A percentile compares a stretch with the other conserved stretches of the same genome.
Evolutionary conservation across 2,888 invertebrate genomes (phyloP).

Genomic region (Tenthredo scrophulariae): DNA sequence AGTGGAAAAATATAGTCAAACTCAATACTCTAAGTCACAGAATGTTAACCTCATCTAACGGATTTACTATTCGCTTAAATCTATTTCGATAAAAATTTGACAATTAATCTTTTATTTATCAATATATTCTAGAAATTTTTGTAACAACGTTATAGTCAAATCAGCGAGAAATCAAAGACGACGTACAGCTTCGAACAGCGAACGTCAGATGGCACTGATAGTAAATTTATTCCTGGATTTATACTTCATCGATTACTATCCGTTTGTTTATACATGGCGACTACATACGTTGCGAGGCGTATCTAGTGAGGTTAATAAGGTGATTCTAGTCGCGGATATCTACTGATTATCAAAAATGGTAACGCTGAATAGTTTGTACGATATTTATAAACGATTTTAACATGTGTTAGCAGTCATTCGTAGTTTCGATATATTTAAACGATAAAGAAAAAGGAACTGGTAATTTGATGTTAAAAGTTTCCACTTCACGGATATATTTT

Average conservation of each 20-base stretch:
- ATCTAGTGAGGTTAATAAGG: background rate
- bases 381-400: background rate
- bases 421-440: background rate
- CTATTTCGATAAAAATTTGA: background rate
- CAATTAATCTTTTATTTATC: background rate
- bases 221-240: background rate
- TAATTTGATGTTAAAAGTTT: background rate
- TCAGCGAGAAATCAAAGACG: background rate
- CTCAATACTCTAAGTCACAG: background rate
- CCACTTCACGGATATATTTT: background rate
- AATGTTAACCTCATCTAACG: background rate
- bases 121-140: background rate
- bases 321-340: background rate
- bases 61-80: background rate
- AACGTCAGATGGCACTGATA: background rate
- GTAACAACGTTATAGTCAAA: background rate
- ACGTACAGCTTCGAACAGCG: background rate
- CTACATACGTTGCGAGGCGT: background rate
- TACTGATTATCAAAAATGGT: slow-evolving; percentile 32
- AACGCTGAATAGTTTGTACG: background rate
- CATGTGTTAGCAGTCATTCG: background rate
- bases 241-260: background rate
- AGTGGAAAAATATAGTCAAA: background rate
- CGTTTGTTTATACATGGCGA: slow-evolving; percentile 42
- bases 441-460: background rate